Evolutionary conservation across 2,113 vertebrate genomes (phyloP).

Genomic region (Semicossyphus pulcher): DNA sequence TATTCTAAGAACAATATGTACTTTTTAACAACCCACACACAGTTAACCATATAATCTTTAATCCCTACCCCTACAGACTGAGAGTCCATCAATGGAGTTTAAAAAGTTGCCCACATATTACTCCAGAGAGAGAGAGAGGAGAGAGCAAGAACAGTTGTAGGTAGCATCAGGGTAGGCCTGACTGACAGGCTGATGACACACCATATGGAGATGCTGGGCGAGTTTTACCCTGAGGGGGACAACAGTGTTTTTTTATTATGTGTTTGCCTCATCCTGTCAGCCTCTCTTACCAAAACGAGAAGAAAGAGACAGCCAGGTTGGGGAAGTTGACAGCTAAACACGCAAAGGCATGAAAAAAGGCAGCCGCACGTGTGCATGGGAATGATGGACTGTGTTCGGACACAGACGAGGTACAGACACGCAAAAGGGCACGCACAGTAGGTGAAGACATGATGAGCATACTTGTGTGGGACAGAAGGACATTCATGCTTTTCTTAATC

Average conservation of each 20-base stretch:
- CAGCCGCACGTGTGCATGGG: constrained; percentile 27
- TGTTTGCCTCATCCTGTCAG: constrained; percentile 74
- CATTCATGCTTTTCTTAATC: constrained; percentile 14
- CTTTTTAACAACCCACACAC: not conserved
- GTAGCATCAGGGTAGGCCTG: constrained; percentile 67
- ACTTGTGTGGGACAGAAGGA: too few species aligned
- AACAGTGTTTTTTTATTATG: constrained; percentile 75
- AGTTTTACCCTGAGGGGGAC: constrained; percentile 78
- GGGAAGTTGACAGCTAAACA: constrained; percentile 54
- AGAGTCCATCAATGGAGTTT: constrained; percentile 20
- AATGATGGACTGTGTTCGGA: too few species aligned
- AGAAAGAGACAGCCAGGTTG: constrained; percentile 57
- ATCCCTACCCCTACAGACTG: constrained; percentile 20
- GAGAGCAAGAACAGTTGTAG: constrained; percentile 57
- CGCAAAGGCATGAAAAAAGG: constrained; percentile 36
- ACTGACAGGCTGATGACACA: constrained; percentile 81
- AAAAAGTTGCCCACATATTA: constrained; percentile 56
- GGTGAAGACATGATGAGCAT: too few species aligned
- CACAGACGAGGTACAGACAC: constrained; percentile 27
- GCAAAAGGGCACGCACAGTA: constrained; percentile 17
- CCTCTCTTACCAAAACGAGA: constrained; percentile 62
- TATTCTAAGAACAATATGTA: not conserved
- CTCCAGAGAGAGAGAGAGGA: constrained; percentile 48
- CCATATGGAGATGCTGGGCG: constrained; percentile 79
- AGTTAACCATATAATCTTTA: constrained; percentile 11